Conservation (phyloP, 2,797 vertebrate species). For the Halcyon leucocephala region DNA sequence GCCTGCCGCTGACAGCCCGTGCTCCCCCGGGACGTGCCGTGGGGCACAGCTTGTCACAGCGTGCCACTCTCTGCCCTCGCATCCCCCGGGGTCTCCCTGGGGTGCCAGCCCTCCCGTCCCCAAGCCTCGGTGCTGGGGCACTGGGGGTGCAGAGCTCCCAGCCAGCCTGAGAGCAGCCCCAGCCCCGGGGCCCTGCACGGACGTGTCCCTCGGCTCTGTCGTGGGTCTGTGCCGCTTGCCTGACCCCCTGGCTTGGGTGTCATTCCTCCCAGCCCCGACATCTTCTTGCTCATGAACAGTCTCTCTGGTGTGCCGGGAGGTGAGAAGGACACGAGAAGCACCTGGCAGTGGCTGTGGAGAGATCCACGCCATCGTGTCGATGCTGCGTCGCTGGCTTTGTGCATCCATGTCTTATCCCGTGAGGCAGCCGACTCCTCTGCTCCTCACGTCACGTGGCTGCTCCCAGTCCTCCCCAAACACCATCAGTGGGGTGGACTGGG, state of each 20-base stretch:
- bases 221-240: fast-evolving
- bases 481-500: background rate
- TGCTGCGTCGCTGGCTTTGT: background rate
- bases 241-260: background rate
- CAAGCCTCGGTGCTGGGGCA: background rate
- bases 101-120: background rate
- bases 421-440: background rate
- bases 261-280: background rate
- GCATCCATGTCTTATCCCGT: background rate
- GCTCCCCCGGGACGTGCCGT: fast-evolving
- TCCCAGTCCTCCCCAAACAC: background rate
- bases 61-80: no score
- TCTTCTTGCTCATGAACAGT: background rate
- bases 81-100: fast-evolving
- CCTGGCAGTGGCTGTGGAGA: background rate
- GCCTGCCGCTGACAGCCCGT: background rate
- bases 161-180: no score
- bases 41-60: no score
- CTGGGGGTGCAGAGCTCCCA: background rate
- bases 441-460: background rate
- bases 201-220: background rate
- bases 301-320: background rate
- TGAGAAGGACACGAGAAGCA: background rate
- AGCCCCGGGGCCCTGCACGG: background rate
- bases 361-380: background rate